These are phyloP conservation scores for Teleopsis dalmanni DNA, from an alignment of 1,140 invertebrate genomes.

Conservation along the genomic window DNA sequence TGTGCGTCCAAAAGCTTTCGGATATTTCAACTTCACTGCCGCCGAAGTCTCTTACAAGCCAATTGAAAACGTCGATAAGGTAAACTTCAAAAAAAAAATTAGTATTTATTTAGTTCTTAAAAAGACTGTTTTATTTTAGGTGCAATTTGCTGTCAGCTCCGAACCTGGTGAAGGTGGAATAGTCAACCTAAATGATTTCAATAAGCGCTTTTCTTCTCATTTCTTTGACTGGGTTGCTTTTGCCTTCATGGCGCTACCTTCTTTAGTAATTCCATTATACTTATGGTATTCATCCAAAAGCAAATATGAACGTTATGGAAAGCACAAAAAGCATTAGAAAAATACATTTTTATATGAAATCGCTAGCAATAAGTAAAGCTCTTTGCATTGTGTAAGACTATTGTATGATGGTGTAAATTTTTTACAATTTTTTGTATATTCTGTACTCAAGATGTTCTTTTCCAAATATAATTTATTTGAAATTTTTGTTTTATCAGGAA, in stretches of 20 bases:
- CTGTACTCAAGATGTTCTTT: too few relatives aligned
- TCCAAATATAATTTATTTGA: too few relatives aligned
- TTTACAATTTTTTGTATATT: too few relatives aligned
- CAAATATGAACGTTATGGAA: constrained; percentile 81
- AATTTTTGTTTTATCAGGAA: too few relatives aligned
- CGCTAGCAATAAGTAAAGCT: too few relatives aligned
- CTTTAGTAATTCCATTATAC: constrained; percentile 86
- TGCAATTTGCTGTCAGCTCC: constrained; percentile 82
- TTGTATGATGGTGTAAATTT: too few relatives aligned
- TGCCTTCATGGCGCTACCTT: constrained; percentile 91
- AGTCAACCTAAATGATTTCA: constrained; percentile 91
- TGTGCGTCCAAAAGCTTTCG: constrained; percentile 79
- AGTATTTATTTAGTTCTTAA: constrained; percentile 2
- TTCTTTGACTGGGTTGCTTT: constrained; percentile 95
- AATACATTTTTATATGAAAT: neutral
- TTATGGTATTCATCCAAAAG: constrained; percentile 92
- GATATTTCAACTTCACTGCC: constrained; percentile 95
- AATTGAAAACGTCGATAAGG: constrained; percentile 66
- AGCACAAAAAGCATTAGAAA: constrained; percentile 54
- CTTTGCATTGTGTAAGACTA: too few relatives aligned
- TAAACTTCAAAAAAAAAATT: constrained; percentile 28
- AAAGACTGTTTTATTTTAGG: constrained; percentile 43
- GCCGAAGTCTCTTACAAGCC: constrained; percentile 85
- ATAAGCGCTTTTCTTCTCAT: constrained; percentile 96
- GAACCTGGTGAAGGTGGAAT: constrained; percentile 95